Percentiles rank a stretch among this genome's conserved stretches.
Conservation (phyloP, 1,140 invertebrate species). For the Mycetomoellerius zeteki region DNA sequence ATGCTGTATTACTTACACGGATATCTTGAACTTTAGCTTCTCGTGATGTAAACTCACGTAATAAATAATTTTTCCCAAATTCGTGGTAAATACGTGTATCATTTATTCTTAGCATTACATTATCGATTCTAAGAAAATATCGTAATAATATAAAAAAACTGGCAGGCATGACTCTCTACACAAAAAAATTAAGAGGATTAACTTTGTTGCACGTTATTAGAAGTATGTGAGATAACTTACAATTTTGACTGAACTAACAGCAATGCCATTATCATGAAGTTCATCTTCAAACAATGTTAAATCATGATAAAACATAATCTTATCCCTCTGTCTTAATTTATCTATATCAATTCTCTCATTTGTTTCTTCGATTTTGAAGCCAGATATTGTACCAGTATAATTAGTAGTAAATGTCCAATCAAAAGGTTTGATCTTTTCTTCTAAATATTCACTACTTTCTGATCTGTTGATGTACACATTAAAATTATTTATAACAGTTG, state of each 20-base stretch:
- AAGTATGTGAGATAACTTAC: conserved; percentile 88
- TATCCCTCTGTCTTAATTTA: conserved; percentile 95
- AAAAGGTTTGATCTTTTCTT: conserved; percentile 95
- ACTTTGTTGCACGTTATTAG: conserved; percentile 4
- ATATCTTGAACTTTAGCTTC: conserved; percentile 91
- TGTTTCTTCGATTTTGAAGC: conserved; percentile 89
- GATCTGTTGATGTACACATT: conserved; percentile 80
- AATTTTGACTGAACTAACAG: conserved; percentile 96
- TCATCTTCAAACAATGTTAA: conserved; percentile 99
- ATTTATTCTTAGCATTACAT: conserved; percentile 95
- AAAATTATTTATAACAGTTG: conserved; percentile 31
- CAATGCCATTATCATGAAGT: conserved; percentile 98
- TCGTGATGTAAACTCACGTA: conserved; percentile 92
- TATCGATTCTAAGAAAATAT: conserved; percentile 97
- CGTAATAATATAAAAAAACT: conserved; percentile 97
- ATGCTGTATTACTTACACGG: conserved; percentile 78
- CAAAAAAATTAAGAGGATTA: conserved; percentile 77
- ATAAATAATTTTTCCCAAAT: conserved; percentile 91
- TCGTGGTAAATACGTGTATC: conserved; percentile 98
- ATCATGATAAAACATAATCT: conserved; percentile 98
- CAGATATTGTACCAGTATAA: conserved; percentile 94
- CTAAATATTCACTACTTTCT: conserved; percentile 89
- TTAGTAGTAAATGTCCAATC: conserved; percentile 99
- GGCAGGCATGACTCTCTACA: conserved; percentile 97
- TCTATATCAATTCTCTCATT: conserved; percentile 95